Percentiles rank a stretch among this genome's conserved stretches.
Evolutionary conservation across 1,140 invertebrate genomes (phyloP).

Genomic region (Drosophila jambulina): DNA sequence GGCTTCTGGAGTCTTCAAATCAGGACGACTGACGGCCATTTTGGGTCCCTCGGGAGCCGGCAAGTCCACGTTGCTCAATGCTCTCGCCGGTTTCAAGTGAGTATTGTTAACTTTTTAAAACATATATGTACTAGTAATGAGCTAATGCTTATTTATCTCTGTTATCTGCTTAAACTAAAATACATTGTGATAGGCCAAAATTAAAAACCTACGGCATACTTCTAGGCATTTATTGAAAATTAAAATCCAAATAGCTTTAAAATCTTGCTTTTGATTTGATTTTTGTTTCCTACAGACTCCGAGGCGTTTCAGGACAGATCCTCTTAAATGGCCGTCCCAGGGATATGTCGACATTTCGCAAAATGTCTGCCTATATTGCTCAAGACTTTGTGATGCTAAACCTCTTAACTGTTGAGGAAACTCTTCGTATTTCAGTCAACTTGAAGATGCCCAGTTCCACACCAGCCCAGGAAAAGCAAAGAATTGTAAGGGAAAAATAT

Average conservation of each 20-base stretch:
- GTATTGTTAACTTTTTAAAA: constrained; percentile 6
- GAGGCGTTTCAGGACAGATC: constrained; percentile 88
- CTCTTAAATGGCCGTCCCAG: constrained; percentile 91
- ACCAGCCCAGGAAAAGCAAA: constrained; percentile 45
- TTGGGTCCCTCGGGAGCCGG: constrained; percentile 94
- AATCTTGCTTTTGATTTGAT: background rate
- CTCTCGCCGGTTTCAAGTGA: constrained; percentile 87
- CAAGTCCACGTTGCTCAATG: constrained; percentile 92
- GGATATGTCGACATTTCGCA: constrained; percentile 88
- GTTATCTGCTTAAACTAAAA: constrained; percentile 2
- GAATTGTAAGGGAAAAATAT: constrained; percentile 48
- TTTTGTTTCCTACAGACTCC: constrained; percentile 38
- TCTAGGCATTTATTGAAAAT: background rate
- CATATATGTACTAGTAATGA: background rate
- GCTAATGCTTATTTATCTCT: background rate
- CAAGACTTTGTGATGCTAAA: constrained; percentile 89
- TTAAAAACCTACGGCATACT: too few species aligned
- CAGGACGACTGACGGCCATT: constrained; percentile 90
- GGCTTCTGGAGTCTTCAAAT: constrained; percentile 87
- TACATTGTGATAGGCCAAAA: background rate
- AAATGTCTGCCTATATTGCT: constrained; percentile 89
- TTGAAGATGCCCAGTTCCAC: constrained; percentile 86
- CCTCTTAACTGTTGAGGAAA: constrained; percentile 88
- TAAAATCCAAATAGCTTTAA: background rate
- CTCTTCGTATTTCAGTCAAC: constrained; percentile 88